Conservation (phyloP, 2,797 vertebrate genomes). For the Kryptopterus vitreolus region DNA sequence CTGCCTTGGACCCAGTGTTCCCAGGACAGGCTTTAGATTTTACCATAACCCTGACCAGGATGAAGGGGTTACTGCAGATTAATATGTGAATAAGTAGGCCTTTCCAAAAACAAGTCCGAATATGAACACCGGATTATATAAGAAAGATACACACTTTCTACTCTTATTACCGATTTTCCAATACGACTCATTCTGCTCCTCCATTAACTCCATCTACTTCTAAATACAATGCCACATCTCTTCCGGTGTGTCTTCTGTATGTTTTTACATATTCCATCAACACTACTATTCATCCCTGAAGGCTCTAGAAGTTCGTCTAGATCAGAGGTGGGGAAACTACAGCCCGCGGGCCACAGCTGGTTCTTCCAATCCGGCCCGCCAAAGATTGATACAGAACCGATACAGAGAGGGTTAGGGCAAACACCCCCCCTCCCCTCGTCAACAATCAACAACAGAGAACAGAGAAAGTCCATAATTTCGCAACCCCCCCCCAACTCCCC, state of each 20-base stretch:
- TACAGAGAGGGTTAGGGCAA: no score
- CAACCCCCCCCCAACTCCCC: no score
- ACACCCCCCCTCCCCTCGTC: no score
- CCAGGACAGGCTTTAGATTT: neutral
- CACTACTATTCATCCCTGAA: neutral
- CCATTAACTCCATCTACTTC: neutral
- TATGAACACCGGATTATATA: neutral
- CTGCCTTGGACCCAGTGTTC: conserved; percentile 5
- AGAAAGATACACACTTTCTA: neutral
- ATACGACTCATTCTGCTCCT: no score
- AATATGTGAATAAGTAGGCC: conserved; percentile 1
- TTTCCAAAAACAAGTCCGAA: conserved; percentile 3
- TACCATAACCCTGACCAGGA: neutral
- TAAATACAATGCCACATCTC: neutral
- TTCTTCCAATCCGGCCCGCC: no score
- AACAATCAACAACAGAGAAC: no score
- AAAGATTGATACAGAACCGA: no score
- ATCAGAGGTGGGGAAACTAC: no score
- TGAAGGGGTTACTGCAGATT: neutral
- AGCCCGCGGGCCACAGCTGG: no score
- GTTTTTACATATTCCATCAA: neutral
- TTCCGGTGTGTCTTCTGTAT: neutral
- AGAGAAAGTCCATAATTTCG: no score
- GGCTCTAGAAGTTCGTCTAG: neutral
- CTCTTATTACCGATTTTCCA: neutral